Evolutionary conservation across 2,113 vertebrate genomes (phyloP).

Genomic region (Hippocampus mohnikei): DNA sequence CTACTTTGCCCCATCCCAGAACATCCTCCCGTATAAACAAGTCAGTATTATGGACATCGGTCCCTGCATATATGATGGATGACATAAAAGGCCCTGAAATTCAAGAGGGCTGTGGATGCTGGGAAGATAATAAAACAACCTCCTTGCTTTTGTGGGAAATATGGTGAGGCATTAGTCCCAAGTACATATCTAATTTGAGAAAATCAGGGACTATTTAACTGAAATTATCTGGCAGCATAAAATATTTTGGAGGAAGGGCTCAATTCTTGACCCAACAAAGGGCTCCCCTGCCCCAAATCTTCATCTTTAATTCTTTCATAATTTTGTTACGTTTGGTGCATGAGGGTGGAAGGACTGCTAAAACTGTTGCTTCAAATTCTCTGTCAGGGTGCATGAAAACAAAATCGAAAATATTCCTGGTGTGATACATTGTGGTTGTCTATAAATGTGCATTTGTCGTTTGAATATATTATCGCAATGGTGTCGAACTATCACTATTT

Average conservation of each 20-base stretch:
- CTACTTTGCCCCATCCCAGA: constrained; percentile 42
- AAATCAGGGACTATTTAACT: constrained; percentile 44
- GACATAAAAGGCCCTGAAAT: constrained; percentile 61
- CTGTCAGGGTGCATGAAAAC: no score
- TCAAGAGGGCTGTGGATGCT: constrained; percentile 55
- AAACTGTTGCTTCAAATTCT: background rate
- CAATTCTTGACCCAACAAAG: background rate
- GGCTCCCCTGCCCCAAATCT: constrained; percentile 3
- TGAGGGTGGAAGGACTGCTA: background rate
- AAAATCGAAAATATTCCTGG: no score
- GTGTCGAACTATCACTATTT: no score
- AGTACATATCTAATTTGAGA: constrained; percentile 63
- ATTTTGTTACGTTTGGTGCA: background rate
- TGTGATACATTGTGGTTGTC: no score
- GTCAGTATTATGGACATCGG: constrained; percentile 67
- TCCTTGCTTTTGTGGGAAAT: constrained; percentile 58
- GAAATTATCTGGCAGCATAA: constrained; percentile 22
- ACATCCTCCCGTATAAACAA: constrained; percentile 56
- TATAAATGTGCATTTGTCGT: no score
- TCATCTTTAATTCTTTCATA: background rate
- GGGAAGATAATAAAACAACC: constrained; percentile 59
- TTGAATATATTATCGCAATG: no score
- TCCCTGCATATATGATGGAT: constrained; percentile 67
- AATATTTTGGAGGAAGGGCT: constrained; percentile 12
- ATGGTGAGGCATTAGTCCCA: constrained; percentile 52